phyloP scores from a whole-genome alignment of 2,888 invertebrate species.

The Drosophila ezoana region DNA sequence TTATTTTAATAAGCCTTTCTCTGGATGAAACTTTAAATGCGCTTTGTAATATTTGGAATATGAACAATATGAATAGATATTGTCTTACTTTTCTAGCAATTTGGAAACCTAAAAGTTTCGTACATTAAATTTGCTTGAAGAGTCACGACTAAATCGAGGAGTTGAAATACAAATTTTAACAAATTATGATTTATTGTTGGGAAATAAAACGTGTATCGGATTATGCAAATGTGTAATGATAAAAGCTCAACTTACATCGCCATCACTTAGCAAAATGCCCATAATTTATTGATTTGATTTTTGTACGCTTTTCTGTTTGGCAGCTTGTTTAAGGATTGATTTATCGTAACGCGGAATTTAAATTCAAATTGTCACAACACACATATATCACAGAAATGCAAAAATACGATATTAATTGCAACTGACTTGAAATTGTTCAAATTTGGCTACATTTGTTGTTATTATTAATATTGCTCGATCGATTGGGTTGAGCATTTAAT shows the following conservation, averaged over 20 bases:
- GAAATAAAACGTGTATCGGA: conserved; percentile 19
- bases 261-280: conserved; percentile 82
- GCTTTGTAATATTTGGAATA: too few species aligned
- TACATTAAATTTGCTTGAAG: too few species aligned
- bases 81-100: too few species aligned
- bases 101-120: too few species aligned
- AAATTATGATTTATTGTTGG: conserved; percentile 24
- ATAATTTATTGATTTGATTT: conserved; percentile 62
- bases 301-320: conserved; percentile 33
- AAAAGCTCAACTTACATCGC: conserved; percentile 78
- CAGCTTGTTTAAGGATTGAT: conserved; percentile 48
- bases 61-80: too few species aligned
- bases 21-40: too few species aligned
- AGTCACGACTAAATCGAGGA: neutral
- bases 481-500: conserved; percentile 42
- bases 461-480: conserved; percentile 50
- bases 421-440: conserved; percentile 34
- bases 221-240: conserved; percentile 25
- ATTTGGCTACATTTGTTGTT: conserved; percentile 52
- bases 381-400: conserved; percentile 41
- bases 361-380: conserved; percentile 35
- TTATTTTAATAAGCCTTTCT: too few species aligned
- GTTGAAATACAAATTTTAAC: neutral
- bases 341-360: conserved; percentile 39
- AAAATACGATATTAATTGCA: conserved; percentile 42